Conservation (phyloP, 2,797 vertebrate genomes). For the Hapalemur alaotrensis region DNA sequence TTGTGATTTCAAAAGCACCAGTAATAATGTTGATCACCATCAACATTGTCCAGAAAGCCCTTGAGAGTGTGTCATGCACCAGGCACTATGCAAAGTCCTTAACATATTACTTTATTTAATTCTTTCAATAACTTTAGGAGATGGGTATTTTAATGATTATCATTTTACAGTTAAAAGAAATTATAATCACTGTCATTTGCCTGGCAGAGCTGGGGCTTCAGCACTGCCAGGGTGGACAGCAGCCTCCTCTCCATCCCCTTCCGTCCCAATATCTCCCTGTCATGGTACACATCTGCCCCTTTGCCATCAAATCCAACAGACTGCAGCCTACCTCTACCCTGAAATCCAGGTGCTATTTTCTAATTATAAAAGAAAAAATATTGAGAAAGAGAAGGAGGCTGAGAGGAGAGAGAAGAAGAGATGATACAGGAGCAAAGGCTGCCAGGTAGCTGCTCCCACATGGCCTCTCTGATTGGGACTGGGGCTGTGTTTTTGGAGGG, state of each 20-base stretch:
- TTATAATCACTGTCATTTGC: not conserved
- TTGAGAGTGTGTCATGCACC: not conserved
- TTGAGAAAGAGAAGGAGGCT: not conserved
- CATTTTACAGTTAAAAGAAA: not conserved
- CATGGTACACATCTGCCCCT: no score
- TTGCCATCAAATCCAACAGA: not conserved
- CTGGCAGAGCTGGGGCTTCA: not conserved
- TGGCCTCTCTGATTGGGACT: not conserved
- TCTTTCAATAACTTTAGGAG: not conserved
- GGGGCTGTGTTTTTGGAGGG: not conserved
- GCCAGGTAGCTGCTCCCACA: not conserved
- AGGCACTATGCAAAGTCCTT: not conserved
- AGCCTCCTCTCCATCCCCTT: no score
- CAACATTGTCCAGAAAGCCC: not conserved
- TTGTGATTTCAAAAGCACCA: not conserved
- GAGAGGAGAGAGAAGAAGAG: not conserved
- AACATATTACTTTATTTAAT: not conserved
- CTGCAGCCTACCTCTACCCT: not conserved
- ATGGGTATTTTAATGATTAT: not conserved
- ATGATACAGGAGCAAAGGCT: not conserved
- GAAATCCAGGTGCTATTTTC: not conserved
- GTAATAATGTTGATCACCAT: not conserved
- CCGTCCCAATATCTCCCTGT: fast-evolving
- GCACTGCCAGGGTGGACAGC: not conserved
- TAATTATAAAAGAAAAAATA: not conserved